These are phyloP conservation scores for Mesorhabditis belari DNA, from an alignment of 2,888 invertebrate species.

Conservation along the genomic window DNA sequence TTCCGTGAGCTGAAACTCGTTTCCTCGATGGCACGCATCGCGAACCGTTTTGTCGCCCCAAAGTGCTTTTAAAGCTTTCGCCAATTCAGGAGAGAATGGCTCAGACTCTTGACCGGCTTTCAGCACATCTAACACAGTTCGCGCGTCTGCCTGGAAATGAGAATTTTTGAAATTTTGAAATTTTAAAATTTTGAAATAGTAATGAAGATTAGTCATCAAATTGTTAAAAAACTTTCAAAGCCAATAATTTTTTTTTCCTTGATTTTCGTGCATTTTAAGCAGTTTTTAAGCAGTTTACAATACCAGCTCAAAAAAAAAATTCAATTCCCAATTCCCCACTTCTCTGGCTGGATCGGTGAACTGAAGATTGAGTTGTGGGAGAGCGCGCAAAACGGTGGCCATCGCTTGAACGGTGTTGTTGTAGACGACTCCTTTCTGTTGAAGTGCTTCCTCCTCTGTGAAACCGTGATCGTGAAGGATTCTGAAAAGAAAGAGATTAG, in stretches of 20 bases:
- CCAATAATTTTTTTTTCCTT: too few relatives aligned
- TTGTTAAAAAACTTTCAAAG: too few relatives aligned
- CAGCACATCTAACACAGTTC: conserved; percentile 42
- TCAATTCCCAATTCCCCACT: conserved; percentile 67
- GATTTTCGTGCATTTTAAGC: too few relatives aligned
- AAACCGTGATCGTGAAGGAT: conserved; percentile 88
- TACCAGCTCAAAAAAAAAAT: too few relatives aligned
- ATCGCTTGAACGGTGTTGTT: conserved; percentile 83
- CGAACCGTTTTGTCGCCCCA: conserved; percentile 41
- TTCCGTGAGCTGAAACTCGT: conserved; percentile 49
- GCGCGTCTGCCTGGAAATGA: conserved; percentile 30
- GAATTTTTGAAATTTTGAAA: too few relatives aligned
- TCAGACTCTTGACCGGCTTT: conserved; percentile 49
- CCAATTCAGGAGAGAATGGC: conserved; percentile 37
- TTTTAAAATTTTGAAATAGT: too few relatives aligned
- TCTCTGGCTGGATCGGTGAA: conserved; percentile 94
- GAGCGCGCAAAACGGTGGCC: conserved; percentile 91
- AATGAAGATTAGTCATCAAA: too few relatives aligned
- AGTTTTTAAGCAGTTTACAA: too few relatives aligned
- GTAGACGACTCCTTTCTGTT: conserved; percentile 81
- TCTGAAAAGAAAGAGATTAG: conserved; percentile 44
- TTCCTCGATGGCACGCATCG: conserved; percentile 33
- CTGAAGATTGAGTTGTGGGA: conserved; percentile 92
- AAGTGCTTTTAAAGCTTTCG: conserved; percentile 32
- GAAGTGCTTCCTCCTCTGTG: conserved; percentile 79